Base-by-base conservation (phyloP, 2,888 invertebrate genomes). In the Leptopilina drosophilae region DNA sequence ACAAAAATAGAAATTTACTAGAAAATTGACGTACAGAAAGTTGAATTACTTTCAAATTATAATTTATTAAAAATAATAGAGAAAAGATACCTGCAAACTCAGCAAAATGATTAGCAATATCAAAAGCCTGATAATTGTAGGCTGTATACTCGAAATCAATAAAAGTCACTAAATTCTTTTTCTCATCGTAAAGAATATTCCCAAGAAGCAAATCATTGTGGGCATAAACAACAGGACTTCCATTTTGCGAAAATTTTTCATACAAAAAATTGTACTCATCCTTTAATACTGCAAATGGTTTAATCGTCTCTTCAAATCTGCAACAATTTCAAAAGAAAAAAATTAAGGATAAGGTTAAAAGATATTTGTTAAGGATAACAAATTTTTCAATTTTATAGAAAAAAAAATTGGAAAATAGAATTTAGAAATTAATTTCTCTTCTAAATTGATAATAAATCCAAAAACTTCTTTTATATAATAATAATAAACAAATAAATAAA, bases 131-230 rank as follows among this genome's bases (percentile, higher is more conserved):
- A 92, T 97, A 98, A 93, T 99, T 99, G 89, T 95, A 95, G 81
- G 95, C 96, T 20, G 98, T 97, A 92, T 99, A 99, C 92, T 99
- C 99, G 92, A 96, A 99, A 93, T 99, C 99, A 88, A 99, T 99
- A 92, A 99, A 99, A 73, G 95, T 95, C 69, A 98, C 95, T 80
- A 93, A 93, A 85, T 94, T 93, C 85, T 94, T 92, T 80, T 92
- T 92, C 89, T 95, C 93, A 89, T 97, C 95, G 92, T 96, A 96
- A 87, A 99, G 95, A 83, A 99, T 95, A 93, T 99, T 99, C 89
- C 96, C 97, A 89, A 99, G 94, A 88, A 99, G 94, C 84, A 99
- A 94, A 94, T 99, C 99, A 93, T 99, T 99, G 93, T 99, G 99
- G 92, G 97, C 96, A 93, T 98, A 98, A 81, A 98, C 98, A 84